Percentiles rank a stretch among this genome's conserved stretches.
Evolutionary conservation across 2,888 invertebrate species (phyloP).

Genomic region (Hydraecia micacea): DNA sequence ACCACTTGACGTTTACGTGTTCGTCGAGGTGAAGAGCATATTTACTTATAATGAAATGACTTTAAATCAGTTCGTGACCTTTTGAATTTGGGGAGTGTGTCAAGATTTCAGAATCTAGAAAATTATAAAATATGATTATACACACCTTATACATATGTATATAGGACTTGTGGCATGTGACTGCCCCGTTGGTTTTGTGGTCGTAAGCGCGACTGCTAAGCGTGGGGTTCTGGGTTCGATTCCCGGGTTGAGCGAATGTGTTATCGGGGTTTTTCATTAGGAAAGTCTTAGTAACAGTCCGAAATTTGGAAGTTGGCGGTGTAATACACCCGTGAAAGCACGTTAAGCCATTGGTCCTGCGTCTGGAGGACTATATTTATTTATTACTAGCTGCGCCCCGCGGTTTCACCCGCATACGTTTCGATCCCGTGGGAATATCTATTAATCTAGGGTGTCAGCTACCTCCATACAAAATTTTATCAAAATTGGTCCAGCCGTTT

Average conservation of each 20-base stretch:
- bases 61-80: neutral
- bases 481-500: too few species aligned
- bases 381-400: too few species aligned
- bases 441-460: too few species aligned
- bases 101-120: neutral
- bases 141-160: neutral
- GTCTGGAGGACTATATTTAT: too few species aligned
- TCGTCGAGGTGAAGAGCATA: constrained; percentile 1
- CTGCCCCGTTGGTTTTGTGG: neutral
- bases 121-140: neutral
- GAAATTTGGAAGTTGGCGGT: too few species aligned
- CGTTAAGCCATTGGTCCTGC: too few species aligned
- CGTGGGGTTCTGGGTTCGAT: neutral
- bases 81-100: neutral
- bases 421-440: too few species aligned
- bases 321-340: too few species aligned
- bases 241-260: neutral
- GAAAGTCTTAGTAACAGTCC: neutral
- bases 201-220: neutral
- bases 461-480: too few species aligned
- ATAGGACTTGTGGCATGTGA: neutral
- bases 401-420: too few species aligned
- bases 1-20: constrained; percentile 16
- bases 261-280: neutral
- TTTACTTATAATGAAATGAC: constrained; percentile 3